Base-by-base conservation (phyloP, 2,113 vertebrate species). In the Zosterops lateralis region DNA sequence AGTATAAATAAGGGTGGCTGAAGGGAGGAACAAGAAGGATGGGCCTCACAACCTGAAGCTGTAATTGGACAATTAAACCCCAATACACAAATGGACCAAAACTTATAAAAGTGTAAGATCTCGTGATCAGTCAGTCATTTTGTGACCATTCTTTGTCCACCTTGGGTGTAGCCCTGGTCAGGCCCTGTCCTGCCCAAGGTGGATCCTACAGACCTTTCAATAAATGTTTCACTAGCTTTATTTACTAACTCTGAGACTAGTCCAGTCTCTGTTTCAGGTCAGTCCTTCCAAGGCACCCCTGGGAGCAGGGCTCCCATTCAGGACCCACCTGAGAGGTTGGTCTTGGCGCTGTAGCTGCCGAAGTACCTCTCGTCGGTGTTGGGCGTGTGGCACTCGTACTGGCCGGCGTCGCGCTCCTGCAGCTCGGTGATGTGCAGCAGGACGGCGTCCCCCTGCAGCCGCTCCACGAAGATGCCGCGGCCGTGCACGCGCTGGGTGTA, bases 381-480 rank as follows among this genome's bases (percentile, higher is more conserved):
- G 24, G 98, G 92, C 0, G 98, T 99, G 84, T 92, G 16, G 45
- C 99, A 99, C n/a, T 99, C 98, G 9, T 98, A 99, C 47, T 96
- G 95, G 3, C 99, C 99, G 3, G 98, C 84, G 42, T 99, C 99
- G 36, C 84, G 95, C 70, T 98, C 98, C 96, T 98, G 98, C 79
- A 99, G 98, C 54, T 98, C 98, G 22, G 97, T 98, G 97, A 99
- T 99, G 97, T 99, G 99, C 70, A 99, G 94, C 65, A 98, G 79
- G 11, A 98, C 98, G 0, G 98, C 98, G 65, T 99, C 98, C 4
- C 98, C 96, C 90, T 97, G 98, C 93, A 99, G 92, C 79, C 98
- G 97, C 96, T 99, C 98, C 97, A 99, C 97, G 6, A 97, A 98
- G 98, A 99, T 99, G 87, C 99, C 98, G 20, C 98, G 98, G 38